Evolutionary conservation across 2,888 invertebrate genomes (phyloP).

Genomic region (Amphipoea oculea): DNA sequence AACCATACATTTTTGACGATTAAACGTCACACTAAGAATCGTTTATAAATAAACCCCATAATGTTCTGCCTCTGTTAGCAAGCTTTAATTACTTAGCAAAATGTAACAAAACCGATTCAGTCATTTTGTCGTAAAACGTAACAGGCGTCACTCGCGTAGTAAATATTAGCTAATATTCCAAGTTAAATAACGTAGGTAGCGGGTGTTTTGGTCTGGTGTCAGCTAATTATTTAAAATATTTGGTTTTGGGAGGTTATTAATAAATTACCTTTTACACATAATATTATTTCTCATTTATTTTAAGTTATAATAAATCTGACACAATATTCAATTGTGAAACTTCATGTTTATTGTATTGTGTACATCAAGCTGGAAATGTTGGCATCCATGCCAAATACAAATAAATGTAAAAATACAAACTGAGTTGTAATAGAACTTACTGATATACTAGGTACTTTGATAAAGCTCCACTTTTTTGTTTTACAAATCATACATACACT

Average conservation of each 20-base stretch:
- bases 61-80: not conserved
- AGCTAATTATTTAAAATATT: not conserved
- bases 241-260: constrained; percentile 24
- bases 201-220: not conserved
- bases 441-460: constrained; percentile 89
- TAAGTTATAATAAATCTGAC: constrained; percentile 87
- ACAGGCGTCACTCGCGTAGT: not conserved
- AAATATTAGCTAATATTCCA: not conserved
- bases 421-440: constrained; percentile 86
- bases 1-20: too few relatives aligned
- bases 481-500: constrained; percentile 90
- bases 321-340: constrained; percentile 83
- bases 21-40: too few relatives aligned
- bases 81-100: not conserved
- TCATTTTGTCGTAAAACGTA: not conserved
- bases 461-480: constrained; percentile 90
- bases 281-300: constrained; percentile 87
- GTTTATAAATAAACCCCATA: not conserved
- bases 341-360: constrained; percentile 81
- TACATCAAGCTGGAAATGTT: constrained; percentile 83
- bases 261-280: constrained; percentile 69
- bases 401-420: constrained; percentile 90
- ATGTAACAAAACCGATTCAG: not conserved
- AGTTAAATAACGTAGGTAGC: not conserved
- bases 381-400: constrained; percentile 84